A percentile compares a stretch with the other conserved stretches of the same genome.
Evolutionary conservation across 2,113 vertebrate species (phyloP).

Genomic region (Noturus placidus): DNA sequence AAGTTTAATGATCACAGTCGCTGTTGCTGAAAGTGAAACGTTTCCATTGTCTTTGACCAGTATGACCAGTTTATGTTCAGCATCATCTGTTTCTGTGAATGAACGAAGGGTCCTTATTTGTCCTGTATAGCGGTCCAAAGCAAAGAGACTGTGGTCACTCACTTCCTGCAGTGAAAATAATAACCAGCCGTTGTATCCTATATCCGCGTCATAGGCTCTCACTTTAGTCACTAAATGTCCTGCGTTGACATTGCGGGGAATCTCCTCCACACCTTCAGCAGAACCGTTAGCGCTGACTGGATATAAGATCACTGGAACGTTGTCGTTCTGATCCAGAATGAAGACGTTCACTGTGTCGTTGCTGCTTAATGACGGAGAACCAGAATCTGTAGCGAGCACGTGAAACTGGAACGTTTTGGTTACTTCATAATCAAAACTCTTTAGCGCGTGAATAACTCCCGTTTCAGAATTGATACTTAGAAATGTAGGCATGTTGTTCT

Average conservation of each 20-base stretch:
- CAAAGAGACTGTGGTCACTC: conserved; percentile 57
- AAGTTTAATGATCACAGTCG: conserved; percentile 48
- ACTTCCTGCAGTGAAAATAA: conserved; percentile 58
- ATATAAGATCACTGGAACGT: conserved; percentile 57
- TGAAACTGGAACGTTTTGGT: conserved; percentile 50
- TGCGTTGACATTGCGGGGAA: conserved; percentile 55
- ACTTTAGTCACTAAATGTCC: conserved; percentile 60
- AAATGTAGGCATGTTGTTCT: conserved; percentile 45
- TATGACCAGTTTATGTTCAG: conserved; percentile 56
- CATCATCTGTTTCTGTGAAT: conserved; percentile 59
- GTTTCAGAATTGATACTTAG: conserved; percentile 58
- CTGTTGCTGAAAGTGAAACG: conserved; percentile 55
- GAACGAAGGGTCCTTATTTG: conserved; percentile 58
- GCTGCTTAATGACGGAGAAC: conserved; percentile 53
- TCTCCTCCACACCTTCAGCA: conserved; percentile 52
- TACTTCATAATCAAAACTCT: conserved; percentile 60
- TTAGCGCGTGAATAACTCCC: conserved; percentile 52
- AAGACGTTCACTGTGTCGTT: conserved; percentile 60
- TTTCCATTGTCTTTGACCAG: conserved; percentile 62
- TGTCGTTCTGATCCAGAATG: conserved; percentile 65
- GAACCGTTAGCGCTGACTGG: conserved; percentile 54
- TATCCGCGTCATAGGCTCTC: conserved; percentile 61
- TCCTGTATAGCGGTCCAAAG: conserved; percentile 58
- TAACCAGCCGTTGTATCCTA: conserved; percentile 62
- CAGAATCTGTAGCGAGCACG: conserved; percentile 56